Base-by-base conservation (phyloP, 1,140 invertebrate genomes). In the Oedothorax gibbosus region DNA sequence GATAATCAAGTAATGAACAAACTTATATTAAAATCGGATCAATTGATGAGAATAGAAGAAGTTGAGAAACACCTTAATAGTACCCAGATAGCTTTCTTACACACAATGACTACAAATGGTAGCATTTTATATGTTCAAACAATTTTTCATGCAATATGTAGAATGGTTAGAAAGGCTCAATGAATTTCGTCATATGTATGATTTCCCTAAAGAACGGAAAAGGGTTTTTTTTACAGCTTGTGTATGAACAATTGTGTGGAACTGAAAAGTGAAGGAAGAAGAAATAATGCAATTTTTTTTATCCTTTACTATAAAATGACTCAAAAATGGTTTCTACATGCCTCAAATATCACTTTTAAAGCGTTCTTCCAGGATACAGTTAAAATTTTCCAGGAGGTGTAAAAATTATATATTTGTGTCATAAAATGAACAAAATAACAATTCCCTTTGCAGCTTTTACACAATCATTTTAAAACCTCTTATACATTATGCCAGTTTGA, bases 31-130 rank as follows among this genome's bases (percentile, higher is more conserved):
- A 3, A 77, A 64, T 51, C 7, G 6, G 57, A 56, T 21, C 9
- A 14, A 77, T n/a, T n/a, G n/a, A n/a, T n/a, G 15, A 77, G 50
- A 71, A 53, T 71, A 53, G 20, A 18, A 53, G 8, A 71, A 71
- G 49, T 15, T 49, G n/a, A 71, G 54, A 12, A 66, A 53, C 50
- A 53, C 69, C 18, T 11, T 12, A 20, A 2, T 18, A 54, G 21
- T 71, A 7, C 51, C 51, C 50, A 10, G 4, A 21, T n/a, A 66
- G 20, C 69, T 35, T 35, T 35, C 35, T 35, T 35, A 35, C 35
- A 35, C 35, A 35, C 35, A 35, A 35, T 35, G 35, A 35, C 35
- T 35, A 35, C 35, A 35, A 5, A 35, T 35, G 35, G 35, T 35
- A 35, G 35, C 35, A 35, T 35, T 35, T 35, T 35, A 35, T 35